Base-by-base conservation (phyloP, 2,888 invertebrate genomes). In the Chironomus tentans region DNA sequence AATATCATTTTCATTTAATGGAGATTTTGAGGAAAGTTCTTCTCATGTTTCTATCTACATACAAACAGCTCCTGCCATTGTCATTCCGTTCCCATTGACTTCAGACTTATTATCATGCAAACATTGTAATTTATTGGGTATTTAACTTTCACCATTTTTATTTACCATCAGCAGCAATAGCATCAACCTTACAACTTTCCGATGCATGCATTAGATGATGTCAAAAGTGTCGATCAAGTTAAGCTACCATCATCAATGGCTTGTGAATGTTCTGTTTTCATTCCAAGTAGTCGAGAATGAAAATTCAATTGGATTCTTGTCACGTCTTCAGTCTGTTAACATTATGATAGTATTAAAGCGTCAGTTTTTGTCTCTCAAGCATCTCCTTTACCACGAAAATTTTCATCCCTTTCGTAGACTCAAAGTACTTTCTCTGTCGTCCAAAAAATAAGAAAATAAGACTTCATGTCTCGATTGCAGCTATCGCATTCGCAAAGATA, bases 321-420 rank as follows among this genome's bases (percentile, higher is more conserved):
- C 72, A 72, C 72, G 72, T 72, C 62, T 50, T 61, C 21, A 62
- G 72, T 72, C 62, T 62, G 72, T 38, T 61, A 72, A 38, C 72
- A 46, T 56, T 72, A 50, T 28, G 38, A 72, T 50, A 62, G 46
- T 72, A 72, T 72, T 72, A 72, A 62, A 50, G 72, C 38, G 48
- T 72, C 65, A 65, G 21, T 22, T 65, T 65, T 65, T 3, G 18
- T 65, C 22, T 22, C 10, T 65, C 4, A 5, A 38, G 38, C 38
- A 38, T 56, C 18, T 15, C n/a, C 15, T 56, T 18, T 24, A 21
- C 13, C 65, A 38, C 38, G 10, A 38, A 38, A 10, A 38, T 38
- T 38, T 38, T 38, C 38, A 38, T 65, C 65, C 21, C 62, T 62
- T 18, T 62, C n/a, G 15, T 56, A 56, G 4, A 56, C 7, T n/a